Evolutionary conservation across 2,888 invertebrate genomes (phyloP).

Genomic region (Globia sparganii): DNA sequence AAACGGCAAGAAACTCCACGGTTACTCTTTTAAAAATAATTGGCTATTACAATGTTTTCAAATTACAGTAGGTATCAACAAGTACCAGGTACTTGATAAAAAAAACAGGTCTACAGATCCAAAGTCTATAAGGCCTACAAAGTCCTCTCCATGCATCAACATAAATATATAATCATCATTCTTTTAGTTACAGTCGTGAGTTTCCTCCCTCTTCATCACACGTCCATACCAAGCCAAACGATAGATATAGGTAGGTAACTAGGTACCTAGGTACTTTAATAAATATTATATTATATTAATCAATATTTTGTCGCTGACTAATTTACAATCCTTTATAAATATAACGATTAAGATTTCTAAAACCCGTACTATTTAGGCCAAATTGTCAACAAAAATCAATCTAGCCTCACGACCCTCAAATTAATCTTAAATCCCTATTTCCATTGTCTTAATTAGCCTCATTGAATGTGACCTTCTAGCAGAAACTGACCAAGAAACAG

Average conservation of each 20-base stretch:
- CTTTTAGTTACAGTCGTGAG: neutral
- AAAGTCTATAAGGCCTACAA: no score
- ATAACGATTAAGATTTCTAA: neutral
- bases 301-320: neutral
- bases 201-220: neutral
- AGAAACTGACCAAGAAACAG: conserved; percentile 43
- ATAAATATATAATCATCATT: neutral
- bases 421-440: conserved; percentile 28
- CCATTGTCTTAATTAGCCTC: conserved; percentile 46
- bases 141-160: neutral
- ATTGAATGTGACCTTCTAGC: conserved; percentile 47
- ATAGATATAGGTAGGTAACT: no score
- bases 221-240: no score
- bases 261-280: no score
- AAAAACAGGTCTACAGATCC: no score
- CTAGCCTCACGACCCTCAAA: conserved; percentile 10
- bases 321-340: neutral
- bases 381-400: conserved; percentile 20
- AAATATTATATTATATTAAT: neutral
- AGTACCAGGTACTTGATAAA: no score
- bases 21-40: no score
- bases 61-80: no score
- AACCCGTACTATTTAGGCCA: neutral
- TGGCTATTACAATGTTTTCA: no score
- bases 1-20: no score